These are phyloP conservation scores for Picus viridis DNA, from an alignment of 2,797 vertebrate species.

Conservation along the genomic window DNA sequence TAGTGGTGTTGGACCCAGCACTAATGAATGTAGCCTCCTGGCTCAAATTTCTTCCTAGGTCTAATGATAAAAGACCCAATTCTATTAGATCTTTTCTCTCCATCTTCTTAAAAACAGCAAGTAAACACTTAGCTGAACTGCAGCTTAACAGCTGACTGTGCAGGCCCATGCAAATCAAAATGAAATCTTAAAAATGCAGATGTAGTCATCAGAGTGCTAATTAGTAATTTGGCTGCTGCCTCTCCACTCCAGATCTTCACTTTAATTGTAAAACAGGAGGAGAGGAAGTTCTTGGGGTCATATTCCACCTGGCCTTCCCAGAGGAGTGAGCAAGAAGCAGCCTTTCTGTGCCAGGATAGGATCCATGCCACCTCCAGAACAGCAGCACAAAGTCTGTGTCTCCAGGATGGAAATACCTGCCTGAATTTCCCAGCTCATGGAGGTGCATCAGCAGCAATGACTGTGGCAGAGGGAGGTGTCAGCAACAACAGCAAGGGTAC, in stretches of 20 bases:
- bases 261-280: not conserved
- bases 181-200: slow-evolving; percentile 70
- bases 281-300: not conserved
- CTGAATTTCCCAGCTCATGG: not conserved
- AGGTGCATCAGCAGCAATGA: not conserved
- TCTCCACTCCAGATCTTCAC: slow-evolving; percentile 35
- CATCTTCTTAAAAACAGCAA: slow-evolving; percentile 29
- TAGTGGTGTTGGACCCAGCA: not conserved
- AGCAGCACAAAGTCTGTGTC: not conserved
- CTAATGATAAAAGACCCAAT: slow-evolving; percentile 23
- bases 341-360: not conserved
- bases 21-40: slow-evolving; percentile 53
- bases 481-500: not conserved
- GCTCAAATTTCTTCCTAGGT: not conserved
- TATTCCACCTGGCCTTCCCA: slow-evolving; percentile 11
- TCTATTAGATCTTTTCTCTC: slow-evolving; percentile 45
- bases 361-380: not conserved
- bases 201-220: slow-evolving; percentile 64
- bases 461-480: not conserved
- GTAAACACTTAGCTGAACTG: slow-evolving; percentile 57
- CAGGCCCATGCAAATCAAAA: slow-evolving; percentile 62
- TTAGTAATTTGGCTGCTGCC: slow-evolving; percentile 54
- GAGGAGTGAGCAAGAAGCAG: not conserved
- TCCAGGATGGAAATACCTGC: not conserved
- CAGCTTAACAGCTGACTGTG: slow-evolving; percentile 52